Percentiles rank a stretch among this genome's conserved stretches.
Evolutionary conservation across 92 coral and sea anemone species (phyloP).

Genomic region (Zoanthus sansibaricus): DNA sequence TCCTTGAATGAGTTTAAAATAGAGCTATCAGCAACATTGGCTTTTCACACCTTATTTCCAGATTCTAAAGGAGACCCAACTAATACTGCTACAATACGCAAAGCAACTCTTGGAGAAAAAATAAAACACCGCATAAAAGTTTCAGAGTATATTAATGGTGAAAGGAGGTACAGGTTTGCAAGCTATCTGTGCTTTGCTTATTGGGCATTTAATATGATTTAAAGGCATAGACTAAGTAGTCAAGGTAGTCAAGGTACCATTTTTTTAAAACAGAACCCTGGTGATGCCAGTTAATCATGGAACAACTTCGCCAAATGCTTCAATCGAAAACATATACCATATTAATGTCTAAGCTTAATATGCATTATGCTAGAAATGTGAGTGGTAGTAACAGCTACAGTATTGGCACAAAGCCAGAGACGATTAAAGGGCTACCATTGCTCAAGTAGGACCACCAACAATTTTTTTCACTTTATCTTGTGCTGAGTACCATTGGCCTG

Average conservation of each 20-base stretch:
- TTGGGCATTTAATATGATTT: conserved; percentile 81
- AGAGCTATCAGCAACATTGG: conserved; percentile 77
- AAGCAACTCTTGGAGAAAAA: conserved; percentile 67
- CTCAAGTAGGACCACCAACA: no score
- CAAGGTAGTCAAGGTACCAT: conserved; percentile 55
- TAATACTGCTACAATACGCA: conserved; percentile 59
- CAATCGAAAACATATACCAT: conserved; percentile 54
- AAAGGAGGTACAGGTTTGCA: conserved; percentile 77
- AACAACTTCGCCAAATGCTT: conserved; percentile 69
- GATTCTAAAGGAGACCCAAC: conserved; percentile 82
- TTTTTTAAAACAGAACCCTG: conserved; percentile 71
- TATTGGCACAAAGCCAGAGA: conserved; percentile 74
- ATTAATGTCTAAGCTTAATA: conserved; percentile 64
- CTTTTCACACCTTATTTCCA: conserved; percentile 79
- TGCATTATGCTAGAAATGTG: conserved; percentile 78
- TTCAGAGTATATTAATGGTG: conserved; percentile 63
- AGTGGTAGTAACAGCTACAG: conserved; percentile 65
- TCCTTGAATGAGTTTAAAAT: conserved; percentile 72
- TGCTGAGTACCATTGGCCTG: background rate
- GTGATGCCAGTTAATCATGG: conserved; percentile 65
- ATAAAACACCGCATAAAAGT: conserved; percentile 69
- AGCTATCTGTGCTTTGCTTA: conserved; percentile 75
- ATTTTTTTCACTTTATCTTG: conserved; percentile 50
- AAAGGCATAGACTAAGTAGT: conserved; percentile 71
- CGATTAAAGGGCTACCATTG: conserved; percentile 53